Evolutionary conservation across 1,140 invertebrate species (phyloP).

Genomic region (Octopus bimaculoides): DNA sequence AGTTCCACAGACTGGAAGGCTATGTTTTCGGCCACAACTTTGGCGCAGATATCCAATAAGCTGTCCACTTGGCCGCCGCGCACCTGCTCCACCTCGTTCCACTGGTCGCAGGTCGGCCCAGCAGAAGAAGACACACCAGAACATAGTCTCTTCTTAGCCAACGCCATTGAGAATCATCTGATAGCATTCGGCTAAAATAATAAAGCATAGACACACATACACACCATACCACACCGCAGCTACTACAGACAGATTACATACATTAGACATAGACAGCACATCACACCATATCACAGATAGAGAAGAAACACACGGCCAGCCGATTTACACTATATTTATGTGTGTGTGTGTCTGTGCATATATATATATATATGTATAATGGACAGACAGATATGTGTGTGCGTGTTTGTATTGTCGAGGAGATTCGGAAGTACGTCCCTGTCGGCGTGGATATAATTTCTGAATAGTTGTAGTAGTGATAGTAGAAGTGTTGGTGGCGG

Average conservation of each 20-base stretch:
- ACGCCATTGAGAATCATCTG: constrained; percentile 58
- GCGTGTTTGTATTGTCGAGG: too few relatives aligned
- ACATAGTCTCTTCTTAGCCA: constrained; percentile 57
- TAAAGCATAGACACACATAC: too few relatives aligned
- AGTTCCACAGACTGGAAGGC: constrained; percentile 85
- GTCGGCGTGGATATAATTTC: too few relatives aligned
- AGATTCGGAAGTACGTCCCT: too few relatives aligned
- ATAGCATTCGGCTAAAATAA: constrained; percentile 19
- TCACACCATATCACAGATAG: too few relatives aligned
- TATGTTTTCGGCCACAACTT: constrained; percentile 78
- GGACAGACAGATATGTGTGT: too few relatives aligned
- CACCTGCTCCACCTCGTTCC: neutral
- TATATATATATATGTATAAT: too few relatives aligned
- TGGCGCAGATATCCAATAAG: constrained; percentile 77
- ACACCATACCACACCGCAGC: too few relatives aligned
- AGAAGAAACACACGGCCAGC: neutral
- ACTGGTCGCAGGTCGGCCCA: neutral
- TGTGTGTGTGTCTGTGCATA: too few relatives aligned
- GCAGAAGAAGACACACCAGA: constrained; percentile 27
- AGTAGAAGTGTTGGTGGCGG: neutral
- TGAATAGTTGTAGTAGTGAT: neutral
- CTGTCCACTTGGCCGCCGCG: constrained; percentile 52
- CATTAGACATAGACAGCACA: too few relatives aligned
- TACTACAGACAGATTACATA: too few relatives aligned
- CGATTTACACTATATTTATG: neutral